Evolutionary conservation across 2,113 vertebrate species (phyloP).

Genomic region (Myotis yumanensis): DNA sequence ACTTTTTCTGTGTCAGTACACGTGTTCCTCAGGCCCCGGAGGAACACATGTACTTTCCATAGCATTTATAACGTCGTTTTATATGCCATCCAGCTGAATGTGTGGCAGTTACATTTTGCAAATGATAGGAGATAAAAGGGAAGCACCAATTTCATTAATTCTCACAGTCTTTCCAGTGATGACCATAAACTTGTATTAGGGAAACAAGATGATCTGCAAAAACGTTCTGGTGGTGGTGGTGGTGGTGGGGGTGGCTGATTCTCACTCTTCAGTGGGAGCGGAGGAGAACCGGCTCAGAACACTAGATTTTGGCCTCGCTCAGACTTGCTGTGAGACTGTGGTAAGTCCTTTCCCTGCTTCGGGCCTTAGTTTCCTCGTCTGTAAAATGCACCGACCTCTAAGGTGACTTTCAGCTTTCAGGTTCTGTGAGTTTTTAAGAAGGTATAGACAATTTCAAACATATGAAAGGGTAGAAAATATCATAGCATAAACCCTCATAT

Average conservation of each 20-base stretch:
- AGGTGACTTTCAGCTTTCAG: not conserved
- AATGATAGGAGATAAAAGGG: not conserved
- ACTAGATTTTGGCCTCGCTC: no score
- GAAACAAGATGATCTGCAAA: not conserved
- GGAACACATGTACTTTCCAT: not conserved
- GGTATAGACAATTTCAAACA: not conserved
- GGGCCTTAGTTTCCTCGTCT: not conserved
- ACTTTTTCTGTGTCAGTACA: not conserved
- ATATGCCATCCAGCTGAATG: not conserved
- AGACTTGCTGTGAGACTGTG: rapidly evolving
- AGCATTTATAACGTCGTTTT: not conserved
- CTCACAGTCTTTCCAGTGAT: not conserved
- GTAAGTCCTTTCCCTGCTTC: not conserved
- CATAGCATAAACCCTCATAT: not conserved
- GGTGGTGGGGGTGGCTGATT: not conserved
- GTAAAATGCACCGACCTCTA: not conserved
- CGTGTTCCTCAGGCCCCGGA: not conserved
- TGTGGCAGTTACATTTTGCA: not conserved
- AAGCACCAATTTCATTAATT: not conserved
- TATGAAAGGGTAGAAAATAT: not conserved
- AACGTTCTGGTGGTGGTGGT: not conserved
- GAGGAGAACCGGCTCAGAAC: not conserved
- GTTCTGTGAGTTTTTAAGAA: not conserved
- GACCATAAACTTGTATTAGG: not conserved
- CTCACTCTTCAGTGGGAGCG: no score